Evolutionary conservation across 35 echinoderm and acorn worm genomes (phyloP).

Genomic region (Heliocidaris tuberculata): DNA sequence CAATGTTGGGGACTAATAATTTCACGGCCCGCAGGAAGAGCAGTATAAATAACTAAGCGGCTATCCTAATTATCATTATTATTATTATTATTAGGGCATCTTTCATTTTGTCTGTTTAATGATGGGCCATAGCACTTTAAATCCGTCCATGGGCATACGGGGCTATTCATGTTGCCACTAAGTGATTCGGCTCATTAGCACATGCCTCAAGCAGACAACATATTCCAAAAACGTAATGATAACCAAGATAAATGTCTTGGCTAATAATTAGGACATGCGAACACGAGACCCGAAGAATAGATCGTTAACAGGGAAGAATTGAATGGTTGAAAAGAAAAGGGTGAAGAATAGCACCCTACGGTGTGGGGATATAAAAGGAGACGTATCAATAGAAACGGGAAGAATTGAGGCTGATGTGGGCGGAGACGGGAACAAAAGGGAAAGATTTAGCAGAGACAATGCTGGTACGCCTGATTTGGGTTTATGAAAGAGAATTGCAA

Average conservation of each 20-base stretch:
- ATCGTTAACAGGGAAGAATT: neutral
- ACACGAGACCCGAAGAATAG: neutral
- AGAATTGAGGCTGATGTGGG: constrained; percentile 16
- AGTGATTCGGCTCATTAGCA: constrained; percentile 12
- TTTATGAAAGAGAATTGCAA: neutral
- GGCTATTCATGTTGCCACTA: neutral
- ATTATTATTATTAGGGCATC: no score
- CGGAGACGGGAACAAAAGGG: constrained; percentile 24
- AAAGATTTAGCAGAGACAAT: constrained; percentile 36
- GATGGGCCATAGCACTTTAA: neutral
- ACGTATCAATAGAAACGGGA: neutral
- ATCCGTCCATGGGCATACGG: neutral
- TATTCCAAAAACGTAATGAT: neutral
- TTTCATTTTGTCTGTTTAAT: neutral
- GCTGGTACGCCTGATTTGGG: constrained; percentile 6
- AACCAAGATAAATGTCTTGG: constrained; percentile 1
- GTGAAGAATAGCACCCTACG: constrained; percentile 21
- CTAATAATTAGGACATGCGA: constrained; percentile 2
- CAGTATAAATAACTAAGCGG: no score
- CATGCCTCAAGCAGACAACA: neutral
- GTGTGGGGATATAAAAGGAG: neutral
- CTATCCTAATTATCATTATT: no score
- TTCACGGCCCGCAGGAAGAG: no score
- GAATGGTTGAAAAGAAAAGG: neutral
- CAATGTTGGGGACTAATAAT: no score